A percentile compares a stretch with the other conserved stretches of the same genome.
Conservation (phyloP, 2,113 vertebrate species). For the Tragulus kanchil region DNA sequence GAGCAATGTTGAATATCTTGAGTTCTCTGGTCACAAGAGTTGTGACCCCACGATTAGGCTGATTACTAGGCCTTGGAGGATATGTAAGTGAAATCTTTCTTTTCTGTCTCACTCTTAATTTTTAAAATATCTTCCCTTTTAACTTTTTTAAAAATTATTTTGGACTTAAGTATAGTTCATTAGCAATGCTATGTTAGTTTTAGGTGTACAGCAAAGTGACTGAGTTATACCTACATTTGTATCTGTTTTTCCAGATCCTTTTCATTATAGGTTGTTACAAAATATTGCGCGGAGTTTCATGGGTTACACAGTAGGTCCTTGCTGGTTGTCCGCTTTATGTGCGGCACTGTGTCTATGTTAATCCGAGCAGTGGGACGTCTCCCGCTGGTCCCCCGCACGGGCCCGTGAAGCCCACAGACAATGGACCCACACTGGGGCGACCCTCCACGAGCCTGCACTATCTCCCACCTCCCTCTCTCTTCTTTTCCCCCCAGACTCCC, state of each 20-base stretch:
- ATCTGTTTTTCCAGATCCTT: background rate
- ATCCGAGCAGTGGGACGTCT: background rate
- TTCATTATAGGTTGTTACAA: background rate
- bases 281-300: background rate
- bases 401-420: background rate
- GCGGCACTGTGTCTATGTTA: background rate
- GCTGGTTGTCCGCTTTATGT: background rate
- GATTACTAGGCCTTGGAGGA: background rate
- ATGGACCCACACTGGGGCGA: no score
- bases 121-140: background rate
- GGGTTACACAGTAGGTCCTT: background rate
- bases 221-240: background rate
- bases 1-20: background rate
- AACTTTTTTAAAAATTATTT: background rate
- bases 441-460: background rate
- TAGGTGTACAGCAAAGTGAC: background rate
- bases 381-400: background rate
- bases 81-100: background rate
- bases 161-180: background rate
- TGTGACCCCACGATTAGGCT: background rate
- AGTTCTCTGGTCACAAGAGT: background rate
- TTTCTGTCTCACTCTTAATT: no score
- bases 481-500: background rate
- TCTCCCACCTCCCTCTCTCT: background rate
- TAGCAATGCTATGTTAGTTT: background rate